Percentiles rank a stretch among this genome's conserved stretches.
These are phyloP conservation scores for Asbolus verrucosus DNA, from an alignment of 1,140 invertebrate species.

Conservation along the genomic window DNA sequence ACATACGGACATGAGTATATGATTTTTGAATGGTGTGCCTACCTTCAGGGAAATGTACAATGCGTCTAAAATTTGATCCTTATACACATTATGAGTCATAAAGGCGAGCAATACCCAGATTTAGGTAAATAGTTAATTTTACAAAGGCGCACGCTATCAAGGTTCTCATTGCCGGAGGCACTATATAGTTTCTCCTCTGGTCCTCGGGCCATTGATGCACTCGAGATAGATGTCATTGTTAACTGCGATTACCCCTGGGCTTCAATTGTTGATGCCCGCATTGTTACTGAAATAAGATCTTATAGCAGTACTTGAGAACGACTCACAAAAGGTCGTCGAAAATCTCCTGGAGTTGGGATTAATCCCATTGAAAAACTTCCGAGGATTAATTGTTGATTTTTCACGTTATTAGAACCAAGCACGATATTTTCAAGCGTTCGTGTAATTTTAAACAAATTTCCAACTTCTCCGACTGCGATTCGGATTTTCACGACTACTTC, in stretches of 20 bases:
- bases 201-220: conserved; percentile 35
- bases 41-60: conserved; percentile 13
- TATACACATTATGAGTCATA: conserved; percentile 4
- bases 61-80: conserved; percentile 26
- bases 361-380: conserved; percentile 1
- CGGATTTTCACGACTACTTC: no score
- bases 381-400: conserved; percentile 25
- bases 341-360: not conserved
- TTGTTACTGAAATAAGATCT: conserved; percentile 54
- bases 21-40: not conserved
- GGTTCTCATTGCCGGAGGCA: conserved; percentile 3
- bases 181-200: conserved; percentile 23
- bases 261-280: conserved; percentile 60
- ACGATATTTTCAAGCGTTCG: no score
- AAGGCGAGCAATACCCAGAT: conserved; percentile 42
- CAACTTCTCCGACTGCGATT: no score
- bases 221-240: conserved; percentile 57
- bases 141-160: conserved; percentile 43
- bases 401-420: no score
- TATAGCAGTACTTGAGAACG: conserved; percentile 10
- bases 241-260: conserved; percentile 61
- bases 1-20: not conserved
- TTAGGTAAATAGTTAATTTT: conserved; percentile 48
- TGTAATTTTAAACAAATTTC: no score
- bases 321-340: conserved; percentile 26